Evolutionary conservation across 2,113 vertebrate species (phyloP).

Genomic region (Oncorhynchus mykiss): DNA sequence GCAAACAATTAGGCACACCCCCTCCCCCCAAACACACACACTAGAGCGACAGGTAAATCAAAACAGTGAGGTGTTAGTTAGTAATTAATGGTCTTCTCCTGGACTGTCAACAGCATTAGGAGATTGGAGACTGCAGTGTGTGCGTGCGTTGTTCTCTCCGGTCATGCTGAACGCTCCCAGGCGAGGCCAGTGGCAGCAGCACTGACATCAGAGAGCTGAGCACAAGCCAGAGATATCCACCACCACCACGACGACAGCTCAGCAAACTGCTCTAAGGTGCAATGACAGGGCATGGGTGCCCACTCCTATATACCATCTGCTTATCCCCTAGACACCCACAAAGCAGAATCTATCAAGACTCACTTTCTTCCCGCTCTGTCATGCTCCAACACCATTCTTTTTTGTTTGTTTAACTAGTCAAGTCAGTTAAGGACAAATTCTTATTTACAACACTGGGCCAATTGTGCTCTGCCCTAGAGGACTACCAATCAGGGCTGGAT

Average conservation of each 20-base stretch:
- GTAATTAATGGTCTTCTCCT: constrained; percentile 71
- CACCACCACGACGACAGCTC: background rate
- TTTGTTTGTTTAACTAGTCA: no score
- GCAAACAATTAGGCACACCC: background rate
- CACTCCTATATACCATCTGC: background rate
- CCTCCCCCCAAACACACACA: background rate
- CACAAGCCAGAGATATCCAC: background rate
- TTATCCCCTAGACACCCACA: no score
- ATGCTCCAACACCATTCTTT: background rate
- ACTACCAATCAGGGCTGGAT: no score
- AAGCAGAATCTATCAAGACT: background rate
- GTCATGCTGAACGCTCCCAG: constrained; percentile 25
- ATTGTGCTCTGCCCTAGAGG: no score
- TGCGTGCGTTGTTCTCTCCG: constrained; percentile 25
- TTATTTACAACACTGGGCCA: no score
- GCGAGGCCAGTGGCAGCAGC: constrained; percentile 18
- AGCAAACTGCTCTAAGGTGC: background rate
- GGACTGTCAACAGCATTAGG: constrained; percentile 53
- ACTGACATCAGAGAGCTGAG: constrained; percentile 6
- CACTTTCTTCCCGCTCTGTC: constrained; percentile 19
- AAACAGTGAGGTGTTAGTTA: constrained; percentile 51
- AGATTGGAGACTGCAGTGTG: constrained; percentile 4
- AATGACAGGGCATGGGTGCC: background rate
- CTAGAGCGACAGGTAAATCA: constrained; percentile 48
- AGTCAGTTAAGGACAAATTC: no score